Conservation (phyloP, 2,888 invertebrate genomes). For the Auanema freiburgensis region DNA sequence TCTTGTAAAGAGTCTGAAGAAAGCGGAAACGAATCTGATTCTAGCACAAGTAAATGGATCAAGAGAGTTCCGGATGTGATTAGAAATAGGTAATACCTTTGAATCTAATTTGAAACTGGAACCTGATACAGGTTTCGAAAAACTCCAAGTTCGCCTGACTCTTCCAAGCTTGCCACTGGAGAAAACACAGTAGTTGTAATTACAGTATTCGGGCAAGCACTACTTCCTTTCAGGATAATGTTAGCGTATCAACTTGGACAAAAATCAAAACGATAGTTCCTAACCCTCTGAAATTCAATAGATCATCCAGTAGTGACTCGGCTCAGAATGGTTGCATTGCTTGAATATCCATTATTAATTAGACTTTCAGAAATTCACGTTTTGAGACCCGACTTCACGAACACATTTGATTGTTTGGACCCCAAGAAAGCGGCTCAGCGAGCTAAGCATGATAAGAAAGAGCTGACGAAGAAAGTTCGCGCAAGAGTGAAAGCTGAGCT, state of each 20-base stretch:
- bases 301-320: conserved; percentile 12
- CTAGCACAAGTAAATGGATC: conserved; percentile 24
- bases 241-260: conserved; percentile 3
- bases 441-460: conserved; percentile 41
- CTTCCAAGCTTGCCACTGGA: no score
- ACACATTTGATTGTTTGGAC: conserved; percentile 42
- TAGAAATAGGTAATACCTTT: conserved; percentile 15
- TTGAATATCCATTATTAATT: neutral
- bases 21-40: conserved; percentile 24
- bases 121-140: no score
- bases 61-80: conserved; percentile 20
- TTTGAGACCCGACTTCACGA: conserved; percentile 41
- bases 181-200: no score
- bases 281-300: conserved; percentile 20
- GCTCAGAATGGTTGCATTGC: conserved; percentile 14
- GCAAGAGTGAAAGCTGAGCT: conserved; percentile 48
- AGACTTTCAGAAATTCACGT: conserved; percentile 38
- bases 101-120: no score
- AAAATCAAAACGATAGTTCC: conserved; percentile 17
- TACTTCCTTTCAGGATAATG: no score
- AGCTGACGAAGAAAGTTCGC: conserved; percentile 38
- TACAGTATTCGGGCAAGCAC: no score
- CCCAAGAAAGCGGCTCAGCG: conserved; percentile 32
- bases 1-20: conserved; percentile 1
- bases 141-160: no score